Conservation (phyloP, 2,888 invertebrate genomes). For the Epinotia demarniana region DNA sequence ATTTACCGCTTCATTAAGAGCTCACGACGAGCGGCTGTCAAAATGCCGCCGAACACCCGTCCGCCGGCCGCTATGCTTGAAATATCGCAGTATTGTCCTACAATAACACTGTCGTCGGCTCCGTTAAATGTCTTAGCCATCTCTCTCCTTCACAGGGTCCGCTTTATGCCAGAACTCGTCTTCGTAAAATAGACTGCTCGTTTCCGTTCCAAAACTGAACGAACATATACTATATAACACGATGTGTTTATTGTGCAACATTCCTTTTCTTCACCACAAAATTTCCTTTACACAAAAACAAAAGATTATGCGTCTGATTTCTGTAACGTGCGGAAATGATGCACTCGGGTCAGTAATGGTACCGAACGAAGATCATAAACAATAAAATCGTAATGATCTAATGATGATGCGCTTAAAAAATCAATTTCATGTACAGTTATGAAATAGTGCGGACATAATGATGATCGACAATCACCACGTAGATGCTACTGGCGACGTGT, state of each 20-base stretch:
- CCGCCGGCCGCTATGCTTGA: constrained; percentile 68
- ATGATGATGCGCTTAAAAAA: constrained; percentile 77
- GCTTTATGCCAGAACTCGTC: constrained; percentile 64
- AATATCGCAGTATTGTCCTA: constrained; percentile 80
- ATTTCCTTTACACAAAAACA: constrained; percentile 70
- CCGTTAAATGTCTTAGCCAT: constrained; percentile 76
- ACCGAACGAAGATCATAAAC: constrained; percentile 71
- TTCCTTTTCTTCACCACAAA: constrained; percentile 63
- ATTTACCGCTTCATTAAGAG: constrained; percentile 84
- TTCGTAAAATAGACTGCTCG: constrained; percentile 68
- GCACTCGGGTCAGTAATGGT: constrained; percentile 68
- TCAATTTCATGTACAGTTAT: constrained; percentile 78
- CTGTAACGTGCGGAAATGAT: constrained; percentile 74
- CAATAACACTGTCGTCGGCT: constrained; percentile 79
- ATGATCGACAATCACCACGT: constrained; percentile 57
- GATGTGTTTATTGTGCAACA: constrained; percentile 62
- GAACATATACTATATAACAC: constrained; percentile 51
- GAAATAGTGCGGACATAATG: constrained; percentile 56
- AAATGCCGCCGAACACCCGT: constrained; percentile 75
- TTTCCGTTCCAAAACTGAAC: constrained; percentile 64
- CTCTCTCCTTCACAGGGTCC: constrained; percentile 62
- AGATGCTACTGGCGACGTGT: constrained; percentile 36
- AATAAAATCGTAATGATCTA: constrained; percentile 77
- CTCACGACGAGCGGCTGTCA: constrained; percentile 79
- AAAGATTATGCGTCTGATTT: constrained; percentile 66